Evolutionary conservation across 2,888 invertebrate genomes (phyloP).

Genomic region (Drosophila nigricruria): DNA sequence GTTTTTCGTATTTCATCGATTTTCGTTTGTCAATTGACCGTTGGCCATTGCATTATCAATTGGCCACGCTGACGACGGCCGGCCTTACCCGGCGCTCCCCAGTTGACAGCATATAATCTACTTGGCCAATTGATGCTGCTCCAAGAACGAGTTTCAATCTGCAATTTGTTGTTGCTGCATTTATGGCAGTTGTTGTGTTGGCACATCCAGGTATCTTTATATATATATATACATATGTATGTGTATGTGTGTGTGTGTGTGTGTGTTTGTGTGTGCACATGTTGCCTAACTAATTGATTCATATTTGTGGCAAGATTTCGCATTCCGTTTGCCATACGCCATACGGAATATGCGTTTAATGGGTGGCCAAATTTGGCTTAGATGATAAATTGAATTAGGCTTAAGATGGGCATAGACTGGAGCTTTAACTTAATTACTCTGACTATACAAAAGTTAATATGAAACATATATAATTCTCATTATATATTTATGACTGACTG

Average conservation of each 20-base stretch:
- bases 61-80: slow-evolving; percentile 43
- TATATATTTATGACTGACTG: slow-evolving; percentile 1
- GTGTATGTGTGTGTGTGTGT: neutral
- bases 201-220: slow-evolving; percentile 36
- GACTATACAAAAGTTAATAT: slow-evolving; percentile 16
- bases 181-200: slow-evolving; percentile 43
- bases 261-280: slow-evolving; percentile 4
- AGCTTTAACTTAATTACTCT: slow-evolving; percentile 27
- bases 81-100: slow-evolving; percentile 22
- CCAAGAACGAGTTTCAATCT: slow-evolving; percentile 67
- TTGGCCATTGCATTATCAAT: slow-evolving; percentile 65
- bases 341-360: slow-evolving; percentile 45
- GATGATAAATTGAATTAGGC: slow-evolving; percentile 70
- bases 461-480: slow-evolving; percentile 19
- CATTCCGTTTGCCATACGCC: slow-evolving; percentile 49
- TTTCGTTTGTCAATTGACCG: slow-evolving; percentile 74
- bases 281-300: slow-evolving; percentile 76
- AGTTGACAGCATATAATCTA: slow-evolving; percentile 48
- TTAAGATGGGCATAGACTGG: slow-evolving; percentile 48
- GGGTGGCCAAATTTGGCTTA: slow-evolving; percentile 59
- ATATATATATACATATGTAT: slow-evolving; percentile 2
- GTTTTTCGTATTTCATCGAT: slow-evolving; percentile 70
- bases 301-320: slow-evolving; percentile 68
- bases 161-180: slow-evolving; percentile 48
- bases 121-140: slow-evolving; percentile 70